These are phyloP conservation scores for Pterostichus madidus DNA, from an alignment of 2,888 invertebrate genomes.

Conservation along the genomic window DNA sequence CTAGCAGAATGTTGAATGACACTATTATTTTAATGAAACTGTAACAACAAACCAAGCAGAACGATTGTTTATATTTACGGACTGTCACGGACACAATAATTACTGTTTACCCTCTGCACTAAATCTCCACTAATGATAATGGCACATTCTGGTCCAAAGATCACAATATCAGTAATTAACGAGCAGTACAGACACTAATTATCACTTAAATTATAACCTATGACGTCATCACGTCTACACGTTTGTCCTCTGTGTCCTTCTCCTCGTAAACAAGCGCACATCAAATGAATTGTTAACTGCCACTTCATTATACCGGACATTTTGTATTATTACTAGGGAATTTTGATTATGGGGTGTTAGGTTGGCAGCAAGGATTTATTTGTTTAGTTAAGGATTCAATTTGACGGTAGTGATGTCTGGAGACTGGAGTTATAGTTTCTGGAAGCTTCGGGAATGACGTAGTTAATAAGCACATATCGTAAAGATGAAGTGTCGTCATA, in stretches of 20 bases:
- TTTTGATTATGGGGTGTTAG: no score
- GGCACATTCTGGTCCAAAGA: constrained; percentile 20
- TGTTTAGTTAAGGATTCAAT: constrained; percentile 29
- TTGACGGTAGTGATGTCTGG: not conserved
- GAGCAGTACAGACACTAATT: constrained; percentile 14
- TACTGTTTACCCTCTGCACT: constrained; percentile 6
- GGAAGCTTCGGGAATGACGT: no score
- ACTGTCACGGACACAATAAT: not conserved
- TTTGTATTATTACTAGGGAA: not conserved
- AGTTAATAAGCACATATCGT: no score
- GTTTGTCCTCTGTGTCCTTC: not conserved
- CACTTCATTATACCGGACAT: not conserved
- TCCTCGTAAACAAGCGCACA: not conserved
- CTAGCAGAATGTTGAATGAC: no score
- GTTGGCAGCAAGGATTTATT: constrained; percentile 6
- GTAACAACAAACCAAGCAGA: no score
- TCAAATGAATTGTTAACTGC: constrained; percentile 15
- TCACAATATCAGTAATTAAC: constrained; percentile 40
- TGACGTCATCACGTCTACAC: constrained; percentile 24
- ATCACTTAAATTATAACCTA: constrained; percentile 48
- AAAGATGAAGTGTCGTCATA: no score
- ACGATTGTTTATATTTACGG: not conserved
- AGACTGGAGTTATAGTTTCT: no score
- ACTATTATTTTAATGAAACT: no score
- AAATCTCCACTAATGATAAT: constrained; percentile 19